phyloP scores from a whole-genome alignment of 2,797 vertebrate genomes.

The Esox masquinongy region DNA sequence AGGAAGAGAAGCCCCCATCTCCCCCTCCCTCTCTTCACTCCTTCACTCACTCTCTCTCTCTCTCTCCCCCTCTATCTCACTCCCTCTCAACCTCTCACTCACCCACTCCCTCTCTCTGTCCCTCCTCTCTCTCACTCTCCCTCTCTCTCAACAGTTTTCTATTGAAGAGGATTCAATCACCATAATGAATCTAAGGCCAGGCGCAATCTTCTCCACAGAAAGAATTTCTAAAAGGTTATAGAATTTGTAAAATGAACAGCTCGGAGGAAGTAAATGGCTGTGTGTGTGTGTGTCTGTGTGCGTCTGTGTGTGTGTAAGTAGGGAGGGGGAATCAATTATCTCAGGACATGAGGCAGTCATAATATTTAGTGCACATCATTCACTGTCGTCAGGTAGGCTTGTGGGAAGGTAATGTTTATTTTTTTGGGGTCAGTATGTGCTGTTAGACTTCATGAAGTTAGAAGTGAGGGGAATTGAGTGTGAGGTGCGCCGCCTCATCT shows the following conservation, averaged over 20 bases:
- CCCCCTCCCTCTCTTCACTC: conserved; percentile 57
- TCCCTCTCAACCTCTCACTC: conserved; percentile 37
- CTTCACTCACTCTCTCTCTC: background rate
- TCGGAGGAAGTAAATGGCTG: conserved; percentile 85
- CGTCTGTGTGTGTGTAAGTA: conserved; percentile 1
- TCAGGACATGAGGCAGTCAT: conserved; percentile 80
- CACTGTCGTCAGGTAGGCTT: conserved; percentile 84
- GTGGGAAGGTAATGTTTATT: conserved; percentile 51
- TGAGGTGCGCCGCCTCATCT: conserved; percentile 10
- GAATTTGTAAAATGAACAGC: conserved; percentile 93
- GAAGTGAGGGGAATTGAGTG: background rate
- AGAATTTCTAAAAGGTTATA: conserved; percentile 93
- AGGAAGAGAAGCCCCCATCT: conserved; percentile 32
- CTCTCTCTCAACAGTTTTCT: conserved; percentile 87
- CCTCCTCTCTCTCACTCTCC: conserved; percentile 11
- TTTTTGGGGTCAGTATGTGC: conserved; percentile 23
- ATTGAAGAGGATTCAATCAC: conserved; percentile 93
- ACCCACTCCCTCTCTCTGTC: conserved; percentile 33
- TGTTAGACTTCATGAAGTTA: conserved; percentile 7
- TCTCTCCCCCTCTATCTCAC: background rate
- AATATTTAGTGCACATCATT: conserved; percentile 86
- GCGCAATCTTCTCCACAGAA: conserved; percentile 90
- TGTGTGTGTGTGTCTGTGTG: conserved; percentile 48
- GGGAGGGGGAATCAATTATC: conserved; percentile 85
- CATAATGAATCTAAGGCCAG: conserved; percentile 93